Evolutionary conservation across 2,113 vertebrate genomes (phyloP).

Genomic region (Mionectes macconnelli): DNA sequence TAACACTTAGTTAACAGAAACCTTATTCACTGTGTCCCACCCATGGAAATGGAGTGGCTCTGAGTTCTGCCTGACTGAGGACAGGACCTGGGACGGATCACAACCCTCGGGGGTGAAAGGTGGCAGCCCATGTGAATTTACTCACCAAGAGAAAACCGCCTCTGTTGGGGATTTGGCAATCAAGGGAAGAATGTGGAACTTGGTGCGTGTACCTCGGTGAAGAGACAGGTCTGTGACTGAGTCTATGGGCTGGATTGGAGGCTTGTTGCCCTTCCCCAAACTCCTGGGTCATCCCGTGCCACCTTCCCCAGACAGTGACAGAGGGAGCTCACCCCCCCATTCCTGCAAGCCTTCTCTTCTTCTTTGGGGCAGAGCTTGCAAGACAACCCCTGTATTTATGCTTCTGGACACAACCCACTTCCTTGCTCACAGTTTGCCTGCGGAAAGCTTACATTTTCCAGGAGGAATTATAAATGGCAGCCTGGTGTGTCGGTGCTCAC

Average conservation of each 20-base stretch:
- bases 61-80: fast-evolving
- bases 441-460: not conserved
- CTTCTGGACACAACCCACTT: not conserved
- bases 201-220: fast-evolving
- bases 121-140: not conserved
- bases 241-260: not conserved
- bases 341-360: not conserved
- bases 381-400: not conserved
- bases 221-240: not conserved
- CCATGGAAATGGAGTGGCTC: not conserved
- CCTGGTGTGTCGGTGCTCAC: fast-evolving
- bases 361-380: not conserved
- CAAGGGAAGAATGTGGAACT: not conserved
- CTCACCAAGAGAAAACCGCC: not conserved
- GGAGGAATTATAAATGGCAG: not conserved
- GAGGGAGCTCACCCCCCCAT: not conserved
- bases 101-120: not conserved
- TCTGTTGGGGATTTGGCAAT: fast-evolving
- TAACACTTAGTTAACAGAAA: not conserved
- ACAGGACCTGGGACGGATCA: not conserved
- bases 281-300: fast-evolving
- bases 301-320: fast-evolving
- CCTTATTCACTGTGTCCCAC: not conserved
- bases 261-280: not conserved
- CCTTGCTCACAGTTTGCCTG: not conserved